Base-by-base conservation (phyloP, 2,113 vertebrate genomes). In the Amia ocellicauda region DNA sequence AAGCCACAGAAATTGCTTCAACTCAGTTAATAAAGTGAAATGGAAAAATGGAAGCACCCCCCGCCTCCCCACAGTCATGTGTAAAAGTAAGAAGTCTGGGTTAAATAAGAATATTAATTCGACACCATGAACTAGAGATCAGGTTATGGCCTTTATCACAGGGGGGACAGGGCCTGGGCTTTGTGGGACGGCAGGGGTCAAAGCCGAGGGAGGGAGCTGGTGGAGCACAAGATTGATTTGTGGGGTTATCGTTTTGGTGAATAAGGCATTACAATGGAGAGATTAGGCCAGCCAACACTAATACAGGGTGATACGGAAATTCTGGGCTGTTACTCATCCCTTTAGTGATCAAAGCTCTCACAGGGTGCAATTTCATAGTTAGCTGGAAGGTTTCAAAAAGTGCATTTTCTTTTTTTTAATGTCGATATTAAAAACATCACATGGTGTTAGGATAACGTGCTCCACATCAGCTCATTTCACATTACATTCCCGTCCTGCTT, bases 301-400 rank as follows among this genome's bases (percentile, higher is more conserved):
- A 76, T 69, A 61, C 22, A 59, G 67, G 60, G 65, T 31, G 74
- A 79, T 73, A 73, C 72, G 64, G 51, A 60, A 52, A 74, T 69
- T 63, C 73, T 64, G 60, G 63, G 65, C 64, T 58, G 45, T 69
- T 36, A 59, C 71, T 80, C 70, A 75, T 73, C 78, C 76, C 60
- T 78, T 71, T 36, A 63, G 58, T 71, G 79, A 89, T 88, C 84
- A 88, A 88, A 87, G 88, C 27, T 72, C 65, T 78, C 27, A 66
- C 66, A 66, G 28, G 66, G 69, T 7, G 52, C 7, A 58, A 76
- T 84, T 82, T 85, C 70, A 77, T 73, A 73, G 60, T 9, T 68
- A 70, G 69, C 62, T 81, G 71, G 79, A 80, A 62, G 73, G 63
- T 83, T 86, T 88, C 74, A 83, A 85, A 87, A 82, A 47, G 59